Percentiles rank a stretch among this genome's conserved stretches.
Conservation (phyloP, 2,113 vertebrate species). For the Phalacrocorax aristotelis region DNA sequence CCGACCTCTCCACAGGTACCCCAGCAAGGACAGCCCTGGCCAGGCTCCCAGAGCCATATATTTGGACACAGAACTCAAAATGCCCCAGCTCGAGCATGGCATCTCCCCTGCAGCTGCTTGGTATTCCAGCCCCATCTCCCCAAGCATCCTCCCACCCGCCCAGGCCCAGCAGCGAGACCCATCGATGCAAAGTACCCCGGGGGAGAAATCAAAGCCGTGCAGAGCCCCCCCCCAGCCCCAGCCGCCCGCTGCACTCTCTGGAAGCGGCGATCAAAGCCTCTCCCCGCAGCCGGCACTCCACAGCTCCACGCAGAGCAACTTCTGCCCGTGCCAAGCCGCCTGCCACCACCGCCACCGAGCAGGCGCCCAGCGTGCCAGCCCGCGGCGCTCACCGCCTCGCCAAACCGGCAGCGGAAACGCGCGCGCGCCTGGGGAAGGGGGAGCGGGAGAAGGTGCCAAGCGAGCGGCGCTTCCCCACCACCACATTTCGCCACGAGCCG, state of each 20-base stretch:
- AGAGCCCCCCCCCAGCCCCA: neutral
- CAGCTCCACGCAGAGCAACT: neutral
- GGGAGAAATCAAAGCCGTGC: neutral
- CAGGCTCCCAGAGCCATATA: fast-evolving
- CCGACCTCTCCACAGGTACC: fast-evolving
- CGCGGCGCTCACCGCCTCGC: neutral
- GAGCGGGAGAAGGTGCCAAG: neutral
- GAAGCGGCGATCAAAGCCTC: neutral
- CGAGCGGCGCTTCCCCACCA: neutral
- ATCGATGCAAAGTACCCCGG: fast-evolving
- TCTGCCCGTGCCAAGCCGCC: neutral
- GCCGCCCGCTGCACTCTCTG: neutral
- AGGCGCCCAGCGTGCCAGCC: neutral
- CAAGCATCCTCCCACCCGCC: neutral
- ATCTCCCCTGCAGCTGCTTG: fast-evolving
- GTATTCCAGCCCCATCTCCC: neutral
- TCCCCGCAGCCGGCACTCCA: neutral
- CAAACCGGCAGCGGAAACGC: neutral
- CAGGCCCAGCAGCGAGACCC: neutral
- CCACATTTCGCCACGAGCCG: neutral
- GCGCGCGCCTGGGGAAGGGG: neutral
- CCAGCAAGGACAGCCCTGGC: fast-evolving
- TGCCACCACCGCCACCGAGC: too few species aligned
- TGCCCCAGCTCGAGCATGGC: neutral
- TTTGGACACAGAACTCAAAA: neutral